Base-by-base conservation (phyloP, 2,797 vertebrate species). In the Columba guinea region DNA sequence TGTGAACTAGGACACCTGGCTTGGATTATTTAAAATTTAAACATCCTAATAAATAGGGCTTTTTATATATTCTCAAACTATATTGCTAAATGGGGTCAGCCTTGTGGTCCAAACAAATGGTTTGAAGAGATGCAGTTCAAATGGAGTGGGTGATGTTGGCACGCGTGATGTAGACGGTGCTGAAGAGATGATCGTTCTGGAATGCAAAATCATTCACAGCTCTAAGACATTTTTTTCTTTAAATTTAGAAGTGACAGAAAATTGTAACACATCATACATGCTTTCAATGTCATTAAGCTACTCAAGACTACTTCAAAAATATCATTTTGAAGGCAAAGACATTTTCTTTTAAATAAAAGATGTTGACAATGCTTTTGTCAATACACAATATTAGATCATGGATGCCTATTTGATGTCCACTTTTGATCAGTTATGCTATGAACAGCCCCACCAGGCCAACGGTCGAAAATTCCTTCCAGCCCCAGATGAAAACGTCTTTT, bases 191-290 rank as follows among this genome's bases (percentile, higher is more conserved):
- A 89, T 70, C 78, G 22, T 34, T 88, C 49, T 64, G 75, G 81
- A 95, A 96, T 58, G 68, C 60, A 75, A 96, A 96, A 92, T 48
- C 4, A 2, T 91, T 96, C 87, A 49, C 76, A 94, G 69, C 24
- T 84, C 59, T 76, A 84, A 87, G 79, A 30, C 8, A 44, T 62
- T 62, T 35, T 78, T 90, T 28, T 46, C 95, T 77, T 84, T 17
- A 14, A 92, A 95, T 93, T 95, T 93, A 93, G 91, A 94, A 90
- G 56, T 87, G 77, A 80, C 77, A 93, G 76, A 90, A 96, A 89
- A 92, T 93, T 85, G 94, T 94, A 95, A 91, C 83, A 87, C 80
- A 89, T 94, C 82, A 58, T 91, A 83, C 34, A 52, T 63, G 27
- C 63, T 95, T 91, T 91, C 74, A 48, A 63, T 87, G 77, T 65